Evolutionary conservation across 2,797 vertebrate genomes (phyloP), one percentile per base, ranked within the genome.

Genomic region (Eupleurogrammus muticus): DNA sequence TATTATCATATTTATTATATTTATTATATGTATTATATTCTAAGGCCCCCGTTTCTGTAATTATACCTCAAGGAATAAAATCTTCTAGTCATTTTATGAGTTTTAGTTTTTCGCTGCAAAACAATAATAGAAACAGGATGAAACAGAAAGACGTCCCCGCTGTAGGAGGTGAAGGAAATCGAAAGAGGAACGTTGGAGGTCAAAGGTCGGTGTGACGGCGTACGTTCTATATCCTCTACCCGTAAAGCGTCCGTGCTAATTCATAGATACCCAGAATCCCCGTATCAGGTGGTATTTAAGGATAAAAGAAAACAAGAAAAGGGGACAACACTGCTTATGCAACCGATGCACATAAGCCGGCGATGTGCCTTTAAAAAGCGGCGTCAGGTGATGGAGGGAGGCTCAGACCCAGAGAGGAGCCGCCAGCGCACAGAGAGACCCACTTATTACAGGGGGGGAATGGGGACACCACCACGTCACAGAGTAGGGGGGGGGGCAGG

Each of bases 351-450:
- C 53, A 28, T 28, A 66, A 77, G 70, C 75, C 58, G 88, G 91
- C 82, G 85, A 87, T 95, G 93, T 93, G 90, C 92, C 94, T 95
- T 95, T 95, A 95, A 95, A 95, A 93, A 90, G 90, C 77, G 86
- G 90, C 89, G 93, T 94, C 93, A 94, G 93, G 92, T 94, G 93
- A 94, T 92, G 85, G 47, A 83, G 90, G 84, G 89, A 87, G 84
- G 83, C 82, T 86, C 83, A 62, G 75, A 86, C 82, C 82, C 82
- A 83, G 86, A 81, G 79, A 73, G 70, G 67, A 89, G 70, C 84
- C 75, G 71, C 79, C 3, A 76, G 42, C 47, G 1, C 51, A 63
- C 50, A 63, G 82, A 84, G 77, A 90, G 88, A 88, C 85, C 89
- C 85, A 86, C 77, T 92, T 83, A 91, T 83, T 48, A 73, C 82